Evolutionary conservation across 2,797 vertebrate species (phyloP).

Genomic region (Cyclopterus lumpus): DNA sequence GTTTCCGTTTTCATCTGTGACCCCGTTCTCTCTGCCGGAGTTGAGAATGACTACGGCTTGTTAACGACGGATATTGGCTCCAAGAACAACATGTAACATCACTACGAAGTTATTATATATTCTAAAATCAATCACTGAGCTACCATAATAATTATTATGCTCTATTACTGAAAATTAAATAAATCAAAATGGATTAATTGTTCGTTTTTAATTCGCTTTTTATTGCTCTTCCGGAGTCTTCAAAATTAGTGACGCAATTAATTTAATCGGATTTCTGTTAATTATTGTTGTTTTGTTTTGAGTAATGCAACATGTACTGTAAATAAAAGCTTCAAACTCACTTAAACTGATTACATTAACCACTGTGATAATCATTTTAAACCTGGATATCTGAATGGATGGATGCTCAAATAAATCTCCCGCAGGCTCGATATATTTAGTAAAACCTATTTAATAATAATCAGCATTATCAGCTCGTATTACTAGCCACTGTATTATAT

Average conservation of each 20-base stretch:
- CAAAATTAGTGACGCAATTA: background rate
- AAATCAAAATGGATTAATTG: background rate
- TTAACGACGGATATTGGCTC: background rate
- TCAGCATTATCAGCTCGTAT: slow-evolving; percentile 9
- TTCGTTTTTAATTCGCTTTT: background rate
- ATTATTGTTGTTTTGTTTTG: slow-evolving; percentile 1
- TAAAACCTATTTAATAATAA: slow-evolving; percentile 8
- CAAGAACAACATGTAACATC: slow-evolving; percentile 12
- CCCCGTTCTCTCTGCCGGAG: background rate
- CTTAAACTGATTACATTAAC: background rate
- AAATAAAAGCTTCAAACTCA: background rate
- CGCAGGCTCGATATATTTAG: background rate
- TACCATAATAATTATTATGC: background rate
- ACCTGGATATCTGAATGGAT: slow-evolving; percentile 1
- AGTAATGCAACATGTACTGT: background rate
- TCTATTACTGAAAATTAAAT: slow-evolving; percentile 14
- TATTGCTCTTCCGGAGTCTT: background rate
- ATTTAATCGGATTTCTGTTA: background rate
- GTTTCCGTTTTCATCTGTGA: slow-evolving; percentile 3
- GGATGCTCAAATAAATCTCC: background rate
- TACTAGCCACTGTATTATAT: background rate
- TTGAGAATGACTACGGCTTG: slow-evolving; percentile 2
- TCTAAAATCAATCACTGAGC: background rate
- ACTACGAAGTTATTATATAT: background rate
- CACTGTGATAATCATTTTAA: background rate